Evolutionary conservation across 2,888 invertebrate species (phyloP), one percentile per base, ranked within the genome.

Genomic region (Athalia cordata): DNA sequence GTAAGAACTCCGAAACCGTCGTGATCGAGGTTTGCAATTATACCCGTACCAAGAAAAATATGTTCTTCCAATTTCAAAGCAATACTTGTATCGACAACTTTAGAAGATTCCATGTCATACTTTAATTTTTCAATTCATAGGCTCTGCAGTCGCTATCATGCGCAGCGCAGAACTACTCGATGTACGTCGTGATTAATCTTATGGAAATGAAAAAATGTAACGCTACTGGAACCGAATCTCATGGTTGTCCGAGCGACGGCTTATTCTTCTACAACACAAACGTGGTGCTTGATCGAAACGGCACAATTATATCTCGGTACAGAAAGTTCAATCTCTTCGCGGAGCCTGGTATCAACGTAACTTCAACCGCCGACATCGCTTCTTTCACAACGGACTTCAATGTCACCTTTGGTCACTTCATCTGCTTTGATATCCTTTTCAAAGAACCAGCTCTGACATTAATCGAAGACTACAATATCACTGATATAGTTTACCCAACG

Each of bases 341-440:
- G 6, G 92, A 92, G 82, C 80, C 81, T 0, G 89, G 90, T 6
- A 91, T 92, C 81, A 92, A 93, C 81, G 89, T 87, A 55, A 90
- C 93, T 0, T 88, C 91, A 3, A 87, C 89, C 0, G 91, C 93
- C 0, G 94, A 95, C 72, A 83, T 93, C 2, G 92, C 93, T 0
- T 88, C 92, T 5, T 96, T 97, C 84, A 89, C 88, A 3, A 95
- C 96, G 0, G 96, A 96, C 88, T 96, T 96, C 85, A 94, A 94
- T n/a, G 94, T 95, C 0, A 93, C 92, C 7, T 96, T 97, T 86
- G 97, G 96, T 0, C 93, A 95, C 82, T 95, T 95, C 86, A 94
- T 94, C 67, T 97, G 97, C 89, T 97, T 97, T 86, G 97, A 97
- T 87, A 93, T 97, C 8, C 88, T 96, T 82, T 97, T 95, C 90